These are phyloP conservation scores for Chiloscyllium plagiosum DNA, from an alignment of 2,113 vertebrate genomes.

Conservation along the genomic window DNA sequence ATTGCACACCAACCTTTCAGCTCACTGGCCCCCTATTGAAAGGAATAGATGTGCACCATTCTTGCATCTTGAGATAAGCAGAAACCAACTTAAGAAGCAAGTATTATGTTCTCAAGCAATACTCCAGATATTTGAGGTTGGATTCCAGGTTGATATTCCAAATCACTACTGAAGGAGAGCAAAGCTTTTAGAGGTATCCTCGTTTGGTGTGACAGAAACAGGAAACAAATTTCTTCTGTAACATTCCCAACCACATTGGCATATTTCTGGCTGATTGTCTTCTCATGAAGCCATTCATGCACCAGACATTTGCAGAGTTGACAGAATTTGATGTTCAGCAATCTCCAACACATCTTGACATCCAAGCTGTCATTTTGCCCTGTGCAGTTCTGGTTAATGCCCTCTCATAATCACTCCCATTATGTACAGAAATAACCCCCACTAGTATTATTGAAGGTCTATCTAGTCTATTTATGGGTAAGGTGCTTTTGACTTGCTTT, in stretches of 20 bases:
- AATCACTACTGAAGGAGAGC: background rate
- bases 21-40: too few relatives aligned
- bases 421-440: too few relatives aligned
- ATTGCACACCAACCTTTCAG: too few relatives aligned
- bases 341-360: too few relatives aligned
- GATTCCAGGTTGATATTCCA: background rate
- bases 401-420: too few relatives aligned
- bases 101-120: background rate
- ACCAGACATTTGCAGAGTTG: too few relatives aligned
- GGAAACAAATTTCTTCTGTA: background rate
- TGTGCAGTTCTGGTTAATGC: too few relatives aligned
- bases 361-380: too few relatives aligned
- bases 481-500: background rate
- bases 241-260: background rate
- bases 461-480: background rate
- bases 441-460: background rate
- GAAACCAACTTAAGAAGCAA: background rate
- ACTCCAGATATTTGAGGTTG: background rate
- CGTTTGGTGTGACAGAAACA: background rate
- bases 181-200: background rate
- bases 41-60: background rate
- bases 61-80: background rate
- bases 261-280: background rate
- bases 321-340: too few relatives aligned
- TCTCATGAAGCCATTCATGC: too few relatives aligned